These are phyloP conservation scores for Paratilapia polleni DNA, from an alignment of 2,113 vertebrate species.

Conservation along the genomic window DNA sequence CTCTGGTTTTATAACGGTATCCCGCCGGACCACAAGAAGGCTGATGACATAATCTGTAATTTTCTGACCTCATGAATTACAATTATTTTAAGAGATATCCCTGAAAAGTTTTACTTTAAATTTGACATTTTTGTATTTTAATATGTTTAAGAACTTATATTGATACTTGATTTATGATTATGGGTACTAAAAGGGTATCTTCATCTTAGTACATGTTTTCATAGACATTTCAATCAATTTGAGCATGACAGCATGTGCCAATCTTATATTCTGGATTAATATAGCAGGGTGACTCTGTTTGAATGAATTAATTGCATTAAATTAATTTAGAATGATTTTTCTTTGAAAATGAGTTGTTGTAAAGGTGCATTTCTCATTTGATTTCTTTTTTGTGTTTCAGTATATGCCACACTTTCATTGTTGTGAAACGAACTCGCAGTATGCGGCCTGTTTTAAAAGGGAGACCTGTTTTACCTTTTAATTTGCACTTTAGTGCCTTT, in stretches of 20 bases:
- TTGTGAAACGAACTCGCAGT: not conserved
- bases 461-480: not conserved
- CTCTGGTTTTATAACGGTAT: conserved; percentile 17
- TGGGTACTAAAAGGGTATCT: not conserved
- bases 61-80: conserved; percentile 8
- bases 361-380: not conserved
- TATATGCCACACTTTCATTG: not conserved
- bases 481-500: not conserved
- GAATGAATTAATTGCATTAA: not conserved
- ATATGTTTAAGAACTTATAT: not conserved
- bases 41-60: conserved; percentile 33
- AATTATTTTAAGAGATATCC: conserved; percentile 5
- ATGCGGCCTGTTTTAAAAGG: not conserved
- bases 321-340: not conserved
- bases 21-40: not conserved
- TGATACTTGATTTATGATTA: not conserved
- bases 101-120: conserved; percentile 11
- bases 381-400: not conserved
- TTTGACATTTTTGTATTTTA: not conserved
- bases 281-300: not conserved
- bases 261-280: not conserved
- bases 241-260: not conserved
- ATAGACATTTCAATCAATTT: not conserved
- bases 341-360: not conserved
- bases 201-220: not conserved